Evolutionary conservation across 1,140 invertebrate genomes (phyloP).

Genomic region (Drosophila yakuba): DNA sequence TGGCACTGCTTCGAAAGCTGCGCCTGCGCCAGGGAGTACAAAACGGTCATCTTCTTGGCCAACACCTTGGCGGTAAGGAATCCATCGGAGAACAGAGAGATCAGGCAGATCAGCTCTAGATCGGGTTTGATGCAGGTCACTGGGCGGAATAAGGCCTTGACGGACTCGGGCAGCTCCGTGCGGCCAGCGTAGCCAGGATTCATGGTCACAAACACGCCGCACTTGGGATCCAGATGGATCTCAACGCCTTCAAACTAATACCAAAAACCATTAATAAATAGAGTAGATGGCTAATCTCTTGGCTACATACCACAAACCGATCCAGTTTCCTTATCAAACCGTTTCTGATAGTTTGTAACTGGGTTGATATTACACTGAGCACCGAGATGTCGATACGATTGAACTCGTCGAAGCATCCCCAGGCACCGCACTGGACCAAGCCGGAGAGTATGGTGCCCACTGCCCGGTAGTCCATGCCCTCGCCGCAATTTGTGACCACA

Average conservation of each 20-base stretch:
- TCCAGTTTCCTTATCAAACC: constrained; percentile 91
- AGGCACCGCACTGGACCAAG: constrained; percentile 90
- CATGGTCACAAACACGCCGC: constrained; percentile 97
- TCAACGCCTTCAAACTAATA: constrained; percentile 93
- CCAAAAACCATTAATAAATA: not conserved
- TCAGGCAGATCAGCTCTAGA: constrained; percentile 95
- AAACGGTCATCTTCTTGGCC: constrained; percentile 96
- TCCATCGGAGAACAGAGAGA: constrained; percentile 96
- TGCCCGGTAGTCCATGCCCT: constrained; percentile 95
- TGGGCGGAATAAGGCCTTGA: constrained; percentile 95
- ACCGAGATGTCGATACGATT: constrained; percentile 96
- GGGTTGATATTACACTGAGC: constrained; percentile 95
- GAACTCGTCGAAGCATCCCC: constrained; percentile 97
- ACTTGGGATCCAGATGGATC: constrained; percentile 92
- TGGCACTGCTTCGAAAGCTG: constrained; percentile 96
- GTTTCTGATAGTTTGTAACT: constrained; percentile 94
- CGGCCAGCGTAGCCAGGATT: constrained; percentile 96
- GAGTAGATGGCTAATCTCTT: not conserved
- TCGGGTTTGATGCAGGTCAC: constrained; percentile 96
- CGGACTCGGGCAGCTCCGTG: constrained; percentile 95
- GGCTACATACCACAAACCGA: constrained; percentile 88
- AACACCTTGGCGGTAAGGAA: constrained; percentile 93
- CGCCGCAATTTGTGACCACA: constrained; percentile 96
- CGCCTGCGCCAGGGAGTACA: constrained; percentile 93
- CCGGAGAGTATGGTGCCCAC: constrained; percentile 94